Percentiles rank a stretch among this genome's conserved stretches.
These are phyloP conservation scores for Cotesia chilonis DNA, from an alignment of 1,140 invertebrate species.

Conservation along the genomic window DNA sequence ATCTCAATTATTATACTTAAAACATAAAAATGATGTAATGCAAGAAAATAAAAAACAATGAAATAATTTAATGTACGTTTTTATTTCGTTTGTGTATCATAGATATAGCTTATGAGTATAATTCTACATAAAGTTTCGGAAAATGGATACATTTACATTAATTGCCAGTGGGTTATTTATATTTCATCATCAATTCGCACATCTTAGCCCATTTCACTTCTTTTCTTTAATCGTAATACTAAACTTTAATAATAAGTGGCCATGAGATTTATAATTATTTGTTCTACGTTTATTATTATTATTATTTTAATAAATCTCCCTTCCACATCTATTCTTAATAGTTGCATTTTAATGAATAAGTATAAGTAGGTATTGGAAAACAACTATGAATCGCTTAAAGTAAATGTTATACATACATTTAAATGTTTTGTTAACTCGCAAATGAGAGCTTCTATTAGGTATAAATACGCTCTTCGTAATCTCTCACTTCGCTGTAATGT, in stretches of 20 bases:
- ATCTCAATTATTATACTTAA: no score
- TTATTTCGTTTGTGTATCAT: slow-evolving; percentile 67
- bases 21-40: slow-evolving; percentile 20
- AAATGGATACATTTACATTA: slow-evolving; percentile 68
- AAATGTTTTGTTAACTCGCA: slow-evolving; percentile 47
- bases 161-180: slow-evolving; percentile 66
- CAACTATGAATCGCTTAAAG: slow-evolving; percentile 61
- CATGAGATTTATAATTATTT: slow-evolving; percentile 52
- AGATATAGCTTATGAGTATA: slow-evolving; percentile 68
- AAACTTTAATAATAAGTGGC: slow-evolving; percentile 59
- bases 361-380: slow-evolving; percentile 62
- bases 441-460: slow-evolving; percentile 22
- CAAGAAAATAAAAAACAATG: slow-evolving; percentile 40
- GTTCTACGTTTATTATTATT: slow-evolving; percentile 30
- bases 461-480: slow-evolving; percentile 18
- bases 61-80: slow-evolving; percentile 63
- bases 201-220: slow-evolving; percentile 16
- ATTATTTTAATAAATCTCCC: slow-evolving; percentile 12
- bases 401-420: slow-evolving; percentile 64
- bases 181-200: slow-evolving; percentile 45
- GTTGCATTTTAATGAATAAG: slow-evolving; percentile 56
- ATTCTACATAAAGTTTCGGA: slow-evolving; percentile 68
- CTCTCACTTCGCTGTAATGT: slow-evolving; percentile 15
- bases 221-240: slow-evolving; percentile 37
- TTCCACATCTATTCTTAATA: slow-evolving; percentile 27